Evolutionary conservation across 1,140 invertebrate genomes (phyloP).

Genomic region (Teleopsis dalmanni): DNA sequence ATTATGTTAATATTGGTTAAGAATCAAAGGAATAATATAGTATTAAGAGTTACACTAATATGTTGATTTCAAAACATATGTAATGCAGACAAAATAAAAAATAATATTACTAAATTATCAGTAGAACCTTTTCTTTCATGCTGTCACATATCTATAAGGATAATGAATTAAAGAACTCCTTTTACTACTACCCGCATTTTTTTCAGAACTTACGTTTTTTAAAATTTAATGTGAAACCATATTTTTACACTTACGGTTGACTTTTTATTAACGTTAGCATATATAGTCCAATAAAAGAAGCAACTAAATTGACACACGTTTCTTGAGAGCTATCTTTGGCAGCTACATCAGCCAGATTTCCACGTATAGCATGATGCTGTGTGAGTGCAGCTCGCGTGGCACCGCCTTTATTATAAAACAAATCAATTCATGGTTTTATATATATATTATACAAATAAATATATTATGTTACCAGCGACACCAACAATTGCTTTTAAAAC

Average conservation of each 20-base stretch:
- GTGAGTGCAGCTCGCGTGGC: conserved; percentile 87
- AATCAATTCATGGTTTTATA: not conserved
- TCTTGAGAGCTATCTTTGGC: conserved; percentile 97
- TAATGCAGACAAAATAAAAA: too few relatives aligned
- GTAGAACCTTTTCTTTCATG: too few relatives aligned
- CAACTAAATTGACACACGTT: conserved; percentile 84
- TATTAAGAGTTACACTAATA: too few relatives aligned
- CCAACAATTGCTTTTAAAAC: conserved; percentile 71
- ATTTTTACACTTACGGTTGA: conserved; percentile 44
- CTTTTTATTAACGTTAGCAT: conserved; percentile 63
- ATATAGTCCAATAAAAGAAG: conserved; percentile 68
- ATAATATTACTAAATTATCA: too few relatives aligned
- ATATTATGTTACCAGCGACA: conserved; percentile 59
- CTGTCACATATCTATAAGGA: too few relatives aligned
- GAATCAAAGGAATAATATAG: too few relatives aligned
- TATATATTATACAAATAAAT: not conserved
- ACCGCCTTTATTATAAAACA: conserved; percentile 51
- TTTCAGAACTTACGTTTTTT: too few relatives aligned
- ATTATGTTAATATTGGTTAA: too few relatives aligned
- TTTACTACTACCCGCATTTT: not conserved
- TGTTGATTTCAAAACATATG: too few relatives aligned
- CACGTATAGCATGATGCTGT: conserved; percentile 80
- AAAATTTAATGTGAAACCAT: too few relatives aligned
- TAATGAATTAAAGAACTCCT: too few relatives aligned
- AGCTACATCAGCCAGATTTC: conserved; percentile 88